A percentile compares a stretch with the other conserved stretches of the same genome.
These are phyloP conservation scores for Cancer borealis DNA, from an alignment of 2,888 invertebrate species.

Conservation along the genomic window DNA sequence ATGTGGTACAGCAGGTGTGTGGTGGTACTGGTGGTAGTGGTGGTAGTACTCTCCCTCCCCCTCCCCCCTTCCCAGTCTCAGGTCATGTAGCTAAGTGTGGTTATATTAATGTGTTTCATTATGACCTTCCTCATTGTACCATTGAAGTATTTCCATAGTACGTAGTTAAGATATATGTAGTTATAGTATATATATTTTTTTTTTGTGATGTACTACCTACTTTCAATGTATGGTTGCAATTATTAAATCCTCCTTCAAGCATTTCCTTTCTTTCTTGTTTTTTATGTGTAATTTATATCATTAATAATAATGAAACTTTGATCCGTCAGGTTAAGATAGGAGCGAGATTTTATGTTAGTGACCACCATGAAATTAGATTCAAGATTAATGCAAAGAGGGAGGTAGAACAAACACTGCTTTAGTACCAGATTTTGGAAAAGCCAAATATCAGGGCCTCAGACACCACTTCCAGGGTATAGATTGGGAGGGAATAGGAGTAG, in stretches of 20 bases:
- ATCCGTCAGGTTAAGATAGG: too few relatives aligned
- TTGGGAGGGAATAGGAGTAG: too few relatives aligned
- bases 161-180: neutral
- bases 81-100: slow-evolving; percentile 75
- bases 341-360: too few relatives aligned
- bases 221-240: neutral
- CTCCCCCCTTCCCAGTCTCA: slow-evolving; percentile 77
- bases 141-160: slow-evolving; percentile 49
- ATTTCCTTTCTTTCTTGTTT: neutral
- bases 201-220: neutral
- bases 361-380: too few relatives aligned
- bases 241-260: neutral
- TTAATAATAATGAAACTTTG: too few relatives aligned
- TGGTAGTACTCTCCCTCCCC: slow-evolving; percentile 71
- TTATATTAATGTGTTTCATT: slow-evolving; percentile 72
- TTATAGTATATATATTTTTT: neutral
- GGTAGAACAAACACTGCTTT: too few relatives aligned
- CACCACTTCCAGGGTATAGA: too few relatives aligned
- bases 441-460: too few relatives aligned
- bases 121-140: slow-evolving; percentile 58
- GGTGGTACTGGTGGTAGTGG: slow-evolving; percentile 78
- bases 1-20: slow-evolving; percentile 77
- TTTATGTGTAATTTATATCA: neutral
- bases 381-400: too few relatives aligned
- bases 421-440: too few relatives aligned